Conservation (phyloP, 1,140 invertebrate species). For the Nymphalis io region DNA sequence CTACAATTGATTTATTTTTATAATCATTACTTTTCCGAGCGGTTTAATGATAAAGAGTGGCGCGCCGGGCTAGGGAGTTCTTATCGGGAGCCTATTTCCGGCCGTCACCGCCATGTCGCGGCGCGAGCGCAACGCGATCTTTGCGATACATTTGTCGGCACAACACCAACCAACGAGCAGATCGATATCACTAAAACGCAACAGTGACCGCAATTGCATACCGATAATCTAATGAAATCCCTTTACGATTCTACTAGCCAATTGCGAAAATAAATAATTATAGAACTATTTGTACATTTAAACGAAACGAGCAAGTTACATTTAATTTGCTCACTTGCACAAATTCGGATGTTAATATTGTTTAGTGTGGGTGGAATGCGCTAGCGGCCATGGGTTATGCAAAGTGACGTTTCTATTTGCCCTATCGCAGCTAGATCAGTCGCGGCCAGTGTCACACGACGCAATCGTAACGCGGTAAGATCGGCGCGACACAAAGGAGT, state of each 20-base stretch:
- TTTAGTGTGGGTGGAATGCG: slow-evolving; percentile 47
- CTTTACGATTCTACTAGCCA: slow-evolving; percentile 47
- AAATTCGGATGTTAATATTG: slow-evolving; percentile 32
- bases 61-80: slow-evolving; percentile 65
- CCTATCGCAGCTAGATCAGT: slow-evolving; percentile 73
- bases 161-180: slow-evolving; percentile 57
- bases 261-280: slow-evolving; percentile 40
- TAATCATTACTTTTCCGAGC: slow-evolving; percentile 74
- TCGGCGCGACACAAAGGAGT: slow-evolving; percentile 70
- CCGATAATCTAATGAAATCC: slow-evolving; percentile 70
- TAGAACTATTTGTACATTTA: slow-evolving; percentile 26
- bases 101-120: slow-evolving; percentile 67
- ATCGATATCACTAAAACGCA: slow-evolving; percentile 64
- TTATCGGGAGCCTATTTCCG: slow-evolving; percentile 76
- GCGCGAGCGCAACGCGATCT: slow-evolving; percentile 61
- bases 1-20: slow-evolving; percentile 67
- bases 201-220: slow-evolving; percentile 60
- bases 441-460: slow-evolving; percentile 58
- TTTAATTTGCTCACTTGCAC: slow-evolving; percentile 15
- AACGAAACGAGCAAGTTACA: slow-evolving; percentile 15
- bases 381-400: slow-evolving; percentile 59
- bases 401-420: slow-evolving; percentile 77
- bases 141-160: slow-evolving; percentile 77
- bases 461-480: slow-evolving; percentile 66
- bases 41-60: slow-evolving; percentile 67